Conservation (phyloP, 2,797 vertebrate genomes). For the Chaetophractus vellerosus region DNA sequence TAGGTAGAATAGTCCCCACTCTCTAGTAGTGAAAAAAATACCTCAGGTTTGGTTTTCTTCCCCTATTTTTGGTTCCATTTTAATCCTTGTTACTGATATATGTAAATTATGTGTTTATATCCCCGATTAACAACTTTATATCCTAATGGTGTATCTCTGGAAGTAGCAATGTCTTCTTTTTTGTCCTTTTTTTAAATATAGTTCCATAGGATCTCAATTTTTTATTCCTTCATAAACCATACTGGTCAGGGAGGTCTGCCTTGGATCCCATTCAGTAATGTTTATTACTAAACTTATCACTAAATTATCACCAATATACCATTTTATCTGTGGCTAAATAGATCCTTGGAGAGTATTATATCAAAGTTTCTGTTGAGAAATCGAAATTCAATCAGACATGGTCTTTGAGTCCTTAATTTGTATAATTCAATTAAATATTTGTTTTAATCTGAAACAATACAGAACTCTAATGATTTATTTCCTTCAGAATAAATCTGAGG, state of each 20-base stretch:
- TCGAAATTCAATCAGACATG: slow-evolving; percentile 6
- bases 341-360: neutral
- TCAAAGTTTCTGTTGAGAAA: neutral
- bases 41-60: neutral
- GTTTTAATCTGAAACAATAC: slow-evolving; percentile 61
- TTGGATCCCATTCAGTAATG: neutral
- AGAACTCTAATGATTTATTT: slow-evolving; percentile 12
- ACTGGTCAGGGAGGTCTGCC: neutral
- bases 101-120: neutral
- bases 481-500: slow-evolving; percentile 49
- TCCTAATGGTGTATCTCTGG: neutral
- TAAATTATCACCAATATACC: neutral
- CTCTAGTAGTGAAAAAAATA: neutral
- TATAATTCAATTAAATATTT: slow-evolving; percentile 41
- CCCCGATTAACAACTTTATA: neutral
- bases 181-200: neutral
- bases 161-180: neutral
- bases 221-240: slow-evolving; percentile 10
- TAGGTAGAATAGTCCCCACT: neutral
- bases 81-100: slow-evolving; percentile 23
- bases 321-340: neutral
- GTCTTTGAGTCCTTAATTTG: slow-evolving; percentile 28
- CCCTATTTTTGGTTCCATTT: neutral
- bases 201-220: slow-evolving; percentile 9
- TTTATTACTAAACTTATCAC: slow-evolving; percentile 4